phyloP scores from a whole-genome alignment of 2,113 vertebrate species.

The Echinops telfairi region DNA sequence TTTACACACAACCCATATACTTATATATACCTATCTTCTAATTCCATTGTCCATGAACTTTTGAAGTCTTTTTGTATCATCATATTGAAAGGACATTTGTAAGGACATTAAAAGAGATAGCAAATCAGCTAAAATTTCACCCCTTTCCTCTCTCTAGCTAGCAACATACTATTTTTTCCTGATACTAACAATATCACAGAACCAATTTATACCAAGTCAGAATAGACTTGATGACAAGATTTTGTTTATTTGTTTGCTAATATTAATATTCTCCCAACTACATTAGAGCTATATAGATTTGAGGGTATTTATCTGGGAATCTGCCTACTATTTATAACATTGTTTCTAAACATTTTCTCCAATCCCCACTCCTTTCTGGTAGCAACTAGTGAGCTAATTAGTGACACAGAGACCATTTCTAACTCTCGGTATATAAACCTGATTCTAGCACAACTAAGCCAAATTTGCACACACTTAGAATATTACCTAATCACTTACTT shows the following conservation, averaged over 20 bases:
- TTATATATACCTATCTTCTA: too few relatives aligned
- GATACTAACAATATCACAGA: not conserved
- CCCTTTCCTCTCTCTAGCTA: conserved; percentile 16
- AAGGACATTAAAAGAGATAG: not conserved
- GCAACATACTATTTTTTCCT: not conserved
- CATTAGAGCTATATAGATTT: not conserved
- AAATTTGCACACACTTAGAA: conserved; percentile 15
- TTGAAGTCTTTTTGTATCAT: not conserved
- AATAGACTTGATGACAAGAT: not conserved
- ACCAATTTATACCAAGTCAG: not conserved
- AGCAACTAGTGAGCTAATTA: not conserved
- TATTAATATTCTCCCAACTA: not conserved
- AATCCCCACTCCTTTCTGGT: not conserved
- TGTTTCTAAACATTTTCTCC: conserved; percentile 7
- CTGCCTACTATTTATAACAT: not conserved
- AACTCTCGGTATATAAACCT: not conserved
- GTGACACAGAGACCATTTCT: not conserved
- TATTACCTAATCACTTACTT: conserved; percentile 1
- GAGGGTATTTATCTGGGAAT: not conserved
- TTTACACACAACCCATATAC: too few relatives aligned
- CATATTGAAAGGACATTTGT: conserved; percentile 28
- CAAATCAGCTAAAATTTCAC: conserved; percentile 35
- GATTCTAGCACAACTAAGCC: not conserved
- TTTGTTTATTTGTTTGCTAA: not conserved
- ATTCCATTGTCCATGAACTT: too few relatives aligned